Base-by-base conservation (phyloP, 2,888 invertebrate species). In the Catocala fraxini region DNA sequence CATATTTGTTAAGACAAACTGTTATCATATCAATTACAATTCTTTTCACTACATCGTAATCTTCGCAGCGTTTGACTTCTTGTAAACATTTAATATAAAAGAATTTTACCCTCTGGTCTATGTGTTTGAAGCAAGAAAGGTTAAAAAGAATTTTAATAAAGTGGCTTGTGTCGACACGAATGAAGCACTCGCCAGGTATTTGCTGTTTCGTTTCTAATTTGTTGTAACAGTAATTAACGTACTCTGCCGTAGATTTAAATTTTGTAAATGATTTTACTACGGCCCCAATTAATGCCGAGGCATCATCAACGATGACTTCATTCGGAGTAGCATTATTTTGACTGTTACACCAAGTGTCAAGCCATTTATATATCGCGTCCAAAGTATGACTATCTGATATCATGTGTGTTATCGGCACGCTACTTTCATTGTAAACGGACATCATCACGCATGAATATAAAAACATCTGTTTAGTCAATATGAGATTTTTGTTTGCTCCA, bases 201-300 rank as follows among this genome's bases (percentile, higher is more conserved):
- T 51, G 13, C 0, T 46, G 45, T 9, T 48, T 42, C 6, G 45
- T 39, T 33, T 60, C 53, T 35, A 65, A 57, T 60, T 41, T 54
- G 11, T 4, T 56, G 15, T 57, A 64, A 47, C 61, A 68, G 10
- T 57, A 33, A 13, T 56, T 35, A 12, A 68, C 25, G 53, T 68
- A 68, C 39, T 68, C 49, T 51, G 42, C 55, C 15, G 68, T 68
- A 0, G 64, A 47, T 45, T 64, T 43, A 42, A 10, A 51, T 5
- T 51, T 33, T 6, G 64, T 58, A 51, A 64, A 68, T 13, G 53
- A 58, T 52, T 39, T 61, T n/a, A 68, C 68, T 25, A 52, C 4
- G 15, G 68, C 64, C 15, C 68, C 64, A 35, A 61, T 68, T 35
- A 68, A 46, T 15, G 68, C 68, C 25, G 61, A 46, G 10, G 61